phyloP scores from a whole-genome alignment of 2,113 vertebrate genomes.

The Corythaixoides concolor region DNA sequence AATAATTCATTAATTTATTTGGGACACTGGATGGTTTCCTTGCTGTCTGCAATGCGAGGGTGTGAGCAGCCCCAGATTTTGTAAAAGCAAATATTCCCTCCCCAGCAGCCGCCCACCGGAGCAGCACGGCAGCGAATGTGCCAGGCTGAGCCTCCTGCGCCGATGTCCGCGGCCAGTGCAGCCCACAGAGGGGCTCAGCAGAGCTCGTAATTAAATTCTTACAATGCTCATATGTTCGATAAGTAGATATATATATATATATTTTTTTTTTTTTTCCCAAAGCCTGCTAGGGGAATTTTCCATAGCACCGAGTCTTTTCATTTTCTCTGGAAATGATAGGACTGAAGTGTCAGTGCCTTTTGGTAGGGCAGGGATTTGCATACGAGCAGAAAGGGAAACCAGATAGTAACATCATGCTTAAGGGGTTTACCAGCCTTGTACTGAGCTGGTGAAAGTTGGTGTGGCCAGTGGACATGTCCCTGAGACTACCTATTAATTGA shows the following conservation, averaged over 20 bases:
- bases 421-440: not conserved
- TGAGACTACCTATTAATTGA: not conserved
- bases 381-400: not conserved
- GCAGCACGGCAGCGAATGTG: fast-evolving
- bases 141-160: fast-evolving
- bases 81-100: not conserved
- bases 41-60: constrained; percentile 30
- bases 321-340: fast-evolving
- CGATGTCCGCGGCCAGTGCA: fast-evolving
- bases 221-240: not conserved
- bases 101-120: not conserved
- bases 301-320: fast-evolving
- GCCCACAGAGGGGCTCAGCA: fast-evolving
- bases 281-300: not conserved
- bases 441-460: not conserved
- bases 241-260: too few relatives aligned
- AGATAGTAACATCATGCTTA: not conserved
- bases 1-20: constrained; percentile 54
- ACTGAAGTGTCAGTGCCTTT: not conserved
- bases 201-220: not conserved
- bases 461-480: not conserved
- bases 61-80: constrained; percentile 36
- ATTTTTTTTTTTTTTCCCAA: too few relatives aligned
- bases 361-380: not conserved
- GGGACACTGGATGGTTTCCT: constrained; percentile 56